phyloP scores from a whole-genome alignment of 2,113 vertebrate genomes.

The Galemys pyrenaicus region DNA sequence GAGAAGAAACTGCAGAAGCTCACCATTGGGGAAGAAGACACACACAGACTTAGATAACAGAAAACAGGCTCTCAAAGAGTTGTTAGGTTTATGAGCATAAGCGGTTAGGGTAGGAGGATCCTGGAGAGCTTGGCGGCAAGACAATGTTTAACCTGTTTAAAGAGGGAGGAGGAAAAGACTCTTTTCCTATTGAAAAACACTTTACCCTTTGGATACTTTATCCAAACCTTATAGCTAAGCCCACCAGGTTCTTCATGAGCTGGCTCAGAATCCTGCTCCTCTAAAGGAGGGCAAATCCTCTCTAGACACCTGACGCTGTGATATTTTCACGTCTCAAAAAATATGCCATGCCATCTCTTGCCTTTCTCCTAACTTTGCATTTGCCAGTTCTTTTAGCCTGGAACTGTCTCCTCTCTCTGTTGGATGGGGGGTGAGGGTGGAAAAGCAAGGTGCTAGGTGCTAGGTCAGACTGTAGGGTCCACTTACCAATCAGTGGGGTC shows the following conservation, averaged over 20 bases:
- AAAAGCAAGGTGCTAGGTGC: not conserved
- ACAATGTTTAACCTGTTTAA: not conserved
- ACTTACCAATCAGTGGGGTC: not conserved
- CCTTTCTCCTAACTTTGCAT: not conserved
- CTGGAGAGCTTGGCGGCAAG: not conserved
- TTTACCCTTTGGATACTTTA: not conserved
- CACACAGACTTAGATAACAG: not conserved
- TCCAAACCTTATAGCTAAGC: not conserved
- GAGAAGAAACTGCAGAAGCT: not conserved
- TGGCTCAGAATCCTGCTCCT: not conserved
- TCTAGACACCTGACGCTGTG: not conserved
- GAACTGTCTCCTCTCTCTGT: not conserved
- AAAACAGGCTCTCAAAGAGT: not conserved
- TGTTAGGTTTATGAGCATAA: not conserved
- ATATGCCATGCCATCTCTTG: not conserved
- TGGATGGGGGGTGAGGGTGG: not conserved
- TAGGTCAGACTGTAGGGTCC: not conserved
- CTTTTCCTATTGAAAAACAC: not conserved
- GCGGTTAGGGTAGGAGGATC: not conserved
- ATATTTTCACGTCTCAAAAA: not conserved
- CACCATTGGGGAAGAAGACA: not conserved
- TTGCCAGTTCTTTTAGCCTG: not conserved
- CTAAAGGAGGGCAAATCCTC: too few relatives aligned
- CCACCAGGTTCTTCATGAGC: not conserved
- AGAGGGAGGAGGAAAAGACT: not conserved